phyloP scores from a whole-genome alignment of 2,797 vertebrate species.

The Falco biarmicus region DNA sequence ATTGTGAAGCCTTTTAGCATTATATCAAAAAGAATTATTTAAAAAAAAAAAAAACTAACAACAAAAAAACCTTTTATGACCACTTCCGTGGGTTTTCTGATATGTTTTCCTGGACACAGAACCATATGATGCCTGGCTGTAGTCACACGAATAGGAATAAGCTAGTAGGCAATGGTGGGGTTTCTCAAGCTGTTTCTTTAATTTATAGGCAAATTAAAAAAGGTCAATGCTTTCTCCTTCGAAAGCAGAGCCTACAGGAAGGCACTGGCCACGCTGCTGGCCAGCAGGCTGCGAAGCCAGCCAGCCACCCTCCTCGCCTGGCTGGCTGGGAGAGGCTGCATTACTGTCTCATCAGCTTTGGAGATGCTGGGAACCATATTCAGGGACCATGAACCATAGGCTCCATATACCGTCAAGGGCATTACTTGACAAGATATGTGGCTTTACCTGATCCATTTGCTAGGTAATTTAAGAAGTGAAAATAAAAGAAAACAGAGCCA shows the following conservation, averaged over 20 bases:
- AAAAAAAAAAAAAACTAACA: not conserved
- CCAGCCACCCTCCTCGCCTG: not conserved
- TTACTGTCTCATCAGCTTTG: not conserved
- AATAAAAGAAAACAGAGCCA: not conserved
- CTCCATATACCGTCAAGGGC: not conserved
- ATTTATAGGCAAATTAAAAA: no score
- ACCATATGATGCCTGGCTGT: accelerated
- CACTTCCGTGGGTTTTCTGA: not conserved
- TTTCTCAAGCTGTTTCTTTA: no score
- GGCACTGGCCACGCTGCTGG: not conserved
- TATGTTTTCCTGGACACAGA: not conserved
- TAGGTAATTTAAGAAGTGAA: not conserved
- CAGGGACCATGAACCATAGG: not conserved
- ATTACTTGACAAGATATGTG: not conserved
- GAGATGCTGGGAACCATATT: not conserved
- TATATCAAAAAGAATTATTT: not conserved
- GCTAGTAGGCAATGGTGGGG: not conserved
- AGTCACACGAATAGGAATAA: not conserved
- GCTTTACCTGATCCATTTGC: not conserved
- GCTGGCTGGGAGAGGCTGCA: not conserved
- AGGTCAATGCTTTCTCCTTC: no score
- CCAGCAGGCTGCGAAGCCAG: not conserved
- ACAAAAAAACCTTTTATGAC: not conserved
- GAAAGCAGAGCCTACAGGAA: not conserved
- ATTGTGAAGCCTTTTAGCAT: not conserved